A percentile compares a stretch with the other conserved stretches of the same genome.
Conservation (phyloP, 2,888 invertebrate genomes). For the Keiferia lycopersicella region DNA sequence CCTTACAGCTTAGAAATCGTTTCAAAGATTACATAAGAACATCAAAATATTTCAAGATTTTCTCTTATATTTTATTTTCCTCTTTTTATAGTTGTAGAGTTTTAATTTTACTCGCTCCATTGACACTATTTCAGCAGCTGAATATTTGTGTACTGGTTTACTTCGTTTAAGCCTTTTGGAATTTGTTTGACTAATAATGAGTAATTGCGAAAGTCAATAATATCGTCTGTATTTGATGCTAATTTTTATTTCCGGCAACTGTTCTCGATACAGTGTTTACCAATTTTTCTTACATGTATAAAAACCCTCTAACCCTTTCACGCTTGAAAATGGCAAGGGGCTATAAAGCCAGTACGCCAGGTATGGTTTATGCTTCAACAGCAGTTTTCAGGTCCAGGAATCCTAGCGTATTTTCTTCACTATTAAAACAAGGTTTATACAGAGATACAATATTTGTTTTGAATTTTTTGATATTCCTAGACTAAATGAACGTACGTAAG, state of each 20-base stretch:
- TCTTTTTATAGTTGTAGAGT: neutral
- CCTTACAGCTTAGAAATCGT: conserved; percentile 31
- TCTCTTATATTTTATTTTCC: conserved; percentile 4
- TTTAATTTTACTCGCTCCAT: conserved; percentile 3
- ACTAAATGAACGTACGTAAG: no score
- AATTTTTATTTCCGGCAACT: neutral
- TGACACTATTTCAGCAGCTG: conserved; percentile 22
- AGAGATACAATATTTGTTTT: no score
- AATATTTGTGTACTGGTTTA: conserved; percentile 14
- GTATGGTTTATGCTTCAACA: neutral
- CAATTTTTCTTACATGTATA: no score
- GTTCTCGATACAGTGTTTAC: no score
- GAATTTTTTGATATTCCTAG: no score
- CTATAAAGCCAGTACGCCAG: no score
- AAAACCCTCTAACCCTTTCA: no score
- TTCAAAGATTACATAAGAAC: neutral
- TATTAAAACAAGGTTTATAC: no score
- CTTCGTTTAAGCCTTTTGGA: neutral
- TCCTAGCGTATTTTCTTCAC: no score
- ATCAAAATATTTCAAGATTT: conserved; percentile 12
- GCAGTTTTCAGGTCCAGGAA: no score
- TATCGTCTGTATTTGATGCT: neutral
- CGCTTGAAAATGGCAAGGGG: no score
- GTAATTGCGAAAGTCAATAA: conserved; percentile 9
- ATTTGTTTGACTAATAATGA: conserved; percentile 19